Base-by-base conservation (phyloP, 2,888 invertebrate genomes). In the Caenorhabditis sp. region DNA sequence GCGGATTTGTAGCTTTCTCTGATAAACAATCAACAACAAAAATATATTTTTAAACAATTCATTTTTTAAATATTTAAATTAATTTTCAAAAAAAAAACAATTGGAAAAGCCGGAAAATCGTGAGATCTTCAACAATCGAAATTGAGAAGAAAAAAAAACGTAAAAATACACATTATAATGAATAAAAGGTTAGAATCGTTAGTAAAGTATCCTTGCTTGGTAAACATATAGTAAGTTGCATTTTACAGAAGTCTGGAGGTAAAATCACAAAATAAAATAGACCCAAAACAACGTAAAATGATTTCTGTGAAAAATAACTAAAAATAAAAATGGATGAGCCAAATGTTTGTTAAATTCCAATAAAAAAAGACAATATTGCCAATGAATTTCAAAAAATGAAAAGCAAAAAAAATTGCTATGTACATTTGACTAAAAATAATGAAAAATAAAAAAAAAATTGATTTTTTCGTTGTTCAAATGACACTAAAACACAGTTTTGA, bases 101-200 rank as follows among this genome's bases (percentile, higher is more conserved):
- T 26, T 55, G 23, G 17, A 55, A 55, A 55, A 14, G 14, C 55
- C 5, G 26, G 21, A 51, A 51, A 3, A 21, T 26, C 10, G 24
- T 55, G 66, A 66, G 66, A 66, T 66, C 71, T 71, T 71, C 71
- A 71, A 60, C 71, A 71, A 71, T 71, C 71, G 71, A 71, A 71
- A 71, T 71, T 71, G 71, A 71, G 71, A 71, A 71, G 71, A 71
- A 71, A 36, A 36, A 27, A 36, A 1, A n/a, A 58, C n/a, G 27
- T n/a, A 54, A 24, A 49, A 37, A 60, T 58, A 31, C 49, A 27
- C 21, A 10, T 21, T 24, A 43, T 4, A 53, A 55, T 36, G 26
- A 14, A 14, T 19, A 53, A 19, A 57, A 19, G 12, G 31, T 51
- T 14, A 59, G 49, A 19, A 21, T 54, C n/a, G 23, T 19, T 21